phyloP scores from a whole-genome alignment of 2,888 invertebrate genomes.

The Agriopis leucophaearia region DNA sequence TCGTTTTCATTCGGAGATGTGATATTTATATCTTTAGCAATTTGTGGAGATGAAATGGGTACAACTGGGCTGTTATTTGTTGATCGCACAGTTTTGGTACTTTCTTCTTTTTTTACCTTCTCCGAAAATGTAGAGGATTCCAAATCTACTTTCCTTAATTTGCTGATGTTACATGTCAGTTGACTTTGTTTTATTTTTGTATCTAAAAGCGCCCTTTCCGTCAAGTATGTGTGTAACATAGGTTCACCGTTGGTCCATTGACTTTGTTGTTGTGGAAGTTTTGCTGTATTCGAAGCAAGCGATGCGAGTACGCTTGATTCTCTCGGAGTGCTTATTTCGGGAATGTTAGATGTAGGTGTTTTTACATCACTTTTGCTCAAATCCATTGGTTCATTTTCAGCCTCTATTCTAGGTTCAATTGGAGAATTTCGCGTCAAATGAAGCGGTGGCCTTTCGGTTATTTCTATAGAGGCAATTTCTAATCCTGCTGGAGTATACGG shows the following conservation, averaged over 20 bases:
- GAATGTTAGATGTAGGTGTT: constrained; percentile 61
- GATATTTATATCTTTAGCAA: constrained; percentile 50
- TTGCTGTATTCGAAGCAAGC: constrained; percentile 88
- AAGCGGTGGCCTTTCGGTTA: constrained; percentile 63
- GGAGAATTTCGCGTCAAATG: constrained; percentile 58
- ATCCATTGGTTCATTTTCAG: constrained; percentile 86
- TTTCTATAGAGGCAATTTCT: constrained; percentile 63
- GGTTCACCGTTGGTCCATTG: constrained; percentile 88
- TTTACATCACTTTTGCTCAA: constrained; percentile 78
- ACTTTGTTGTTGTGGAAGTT: constrained; percentile 85
- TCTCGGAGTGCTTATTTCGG: constrained; percentile 88
- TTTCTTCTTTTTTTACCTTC: constrained; percentile 56
- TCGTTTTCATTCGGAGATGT: constrained; percentile 53
- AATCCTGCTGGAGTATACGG: constrained; percentile 86
- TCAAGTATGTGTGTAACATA: constrained; percentile 90
- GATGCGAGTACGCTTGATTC: constrained; percentile 88
- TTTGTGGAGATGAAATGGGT: constrained; percentile 51
- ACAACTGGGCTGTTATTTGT: constrained; percentile 51
- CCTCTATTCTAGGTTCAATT: constrained; percentile 66
- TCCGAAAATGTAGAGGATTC: constrained; percentile 67
- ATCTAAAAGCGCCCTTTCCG: constrained; percentile 90
- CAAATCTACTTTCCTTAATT: constrained; percentile 71
- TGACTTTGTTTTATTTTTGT: constrained; percentile 90
- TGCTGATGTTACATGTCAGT: constrained; percentile 71
- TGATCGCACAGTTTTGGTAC: constrained; percentile 50